A percentile compares a stretch with the other conserved stretches of the same genome.
Conservation (phyloP, 2,888 invertebrate species). For the Drosophila melanosoma region DNA sequence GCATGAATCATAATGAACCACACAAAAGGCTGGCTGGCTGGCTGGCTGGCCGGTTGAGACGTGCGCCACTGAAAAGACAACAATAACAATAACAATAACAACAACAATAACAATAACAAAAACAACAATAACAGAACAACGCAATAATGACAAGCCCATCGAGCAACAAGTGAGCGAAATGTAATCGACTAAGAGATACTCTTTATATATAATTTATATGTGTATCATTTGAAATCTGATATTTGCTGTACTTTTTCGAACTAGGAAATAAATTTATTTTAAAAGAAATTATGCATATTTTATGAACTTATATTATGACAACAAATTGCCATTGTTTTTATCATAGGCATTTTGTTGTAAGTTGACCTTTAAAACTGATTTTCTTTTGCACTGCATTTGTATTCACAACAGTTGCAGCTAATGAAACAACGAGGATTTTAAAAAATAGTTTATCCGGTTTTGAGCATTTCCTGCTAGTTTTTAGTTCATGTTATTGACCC, state of each 20-base stretch:
- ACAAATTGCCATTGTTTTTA: too few species aligned
- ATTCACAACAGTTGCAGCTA: background rate
- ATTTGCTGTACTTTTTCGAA: background rate
- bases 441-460: background rate
- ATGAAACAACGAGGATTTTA: too few species aligned
- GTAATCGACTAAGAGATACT: conserved; percentile 1
- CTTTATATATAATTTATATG: background rate
- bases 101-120: background rate
- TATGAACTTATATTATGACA: background rate
- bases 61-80: conserved; percentile 27
- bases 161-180: conserved; percentile 2
- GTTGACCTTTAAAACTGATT: background rate
- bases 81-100: conserved; percentile 16
- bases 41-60: conserved; percentile 21
- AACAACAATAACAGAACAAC: conserved; percentile 15
- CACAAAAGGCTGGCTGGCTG: conserved; percentile 23
- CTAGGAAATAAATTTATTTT: background rate
- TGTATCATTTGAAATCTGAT: background rate
- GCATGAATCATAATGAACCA: conserved; percentile 73
- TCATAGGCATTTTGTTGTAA: background rate
- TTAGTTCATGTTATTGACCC: background rate
- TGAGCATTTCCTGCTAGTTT: background rate
- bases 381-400: background rate
- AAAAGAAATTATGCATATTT: background rate
- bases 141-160: conserved; percentile 40